Evolutionary conservation across 2,888 invertebrate genomes (phyloP), one percentile per base, ranked within the genome.

Genomic region (Gryllus longicercus): DNA sequence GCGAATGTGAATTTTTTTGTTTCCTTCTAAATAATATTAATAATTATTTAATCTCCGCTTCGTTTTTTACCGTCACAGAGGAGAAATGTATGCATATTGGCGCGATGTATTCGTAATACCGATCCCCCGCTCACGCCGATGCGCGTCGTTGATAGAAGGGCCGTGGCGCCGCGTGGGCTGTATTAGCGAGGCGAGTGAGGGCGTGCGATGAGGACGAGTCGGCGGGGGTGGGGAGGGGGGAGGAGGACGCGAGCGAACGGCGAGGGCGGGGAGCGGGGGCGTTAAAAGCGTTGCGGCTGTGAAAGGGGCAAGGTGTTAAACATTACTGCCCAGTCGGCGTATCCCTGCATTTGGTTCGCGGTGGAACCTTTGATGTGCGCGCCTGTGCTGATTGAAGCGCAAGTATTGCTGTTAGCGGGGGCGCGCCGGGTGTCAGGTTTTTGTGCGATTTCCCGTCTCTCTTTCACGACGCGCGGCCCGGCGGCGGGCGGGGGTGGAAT

Each of bases 281-380:
- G 63, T n/a, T 63, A 63, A 63, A 63, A 63, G 63, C 63, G 63
- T 18, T 63, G 63, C n/a, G 63, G 63, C n/a, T 63, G 63, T 63
- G 63, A 63, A 63, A 63, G 63, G 63, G 63, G 63, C 63, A 63
- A 63, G 63, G 63, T 63, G 63, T 63, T 63, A 63, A 63, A 63
- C 63, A 63, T 63, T 63, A 63, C 63, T 63, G 63, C 16, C 63
- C 63, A 8, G 16, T 14, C 63, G 63, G n/a, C 63, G 63, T 63
- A 63, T 63, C 63, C 63, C 16, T 63, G 63, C 63, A 63, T 63
- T 63, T 63, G 63, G 63, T 63, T 63, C 63, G 63, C 63, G 63
- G 14, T 63, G 63, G 11, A 63, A 63, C 63, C 63, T 63, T 63
- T 63, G 63, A 63, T 63, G 63, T 63, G 63, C 63, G 63, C 12